These are phyloP conservation scores for Salvelinus namaycush DNA, from an alignment of 2,113 vertebrate genomes.

Conservation along the genomic window DNA sequence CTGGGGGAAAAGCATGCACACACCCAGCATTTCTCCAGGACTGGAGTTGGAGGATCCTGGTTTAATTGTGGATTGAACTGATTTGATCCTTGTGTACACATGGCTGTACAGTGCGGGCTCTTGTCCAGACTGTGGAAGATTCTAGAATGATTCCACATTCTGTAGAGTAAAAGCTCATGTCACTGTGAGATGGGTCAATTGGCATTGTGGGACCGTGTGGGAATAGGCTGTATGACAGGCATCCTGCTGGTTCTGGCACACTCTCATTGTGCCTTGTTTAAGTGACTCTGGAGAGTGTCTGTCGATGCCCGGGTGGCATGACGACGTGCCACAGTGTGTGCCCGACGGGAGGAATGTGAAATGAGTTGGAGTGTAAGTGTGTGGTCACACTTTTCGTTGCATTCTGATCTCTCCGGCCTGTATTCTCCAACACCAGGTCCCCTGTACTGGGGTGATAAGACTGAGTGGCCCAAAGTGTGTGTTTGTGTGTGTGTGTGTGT, in stretches of 20 bases:
- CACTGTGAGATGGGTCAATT: conserved; percentile 5
- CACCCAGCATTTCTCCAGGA: no score
- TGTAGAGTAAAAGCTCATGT: no score
- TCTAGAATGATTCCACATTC: no score
- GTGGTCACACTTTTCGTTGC: conserved; percentile 24
- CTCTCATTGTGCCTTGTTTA: background rate
- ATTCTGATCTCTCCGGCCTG: background rate
- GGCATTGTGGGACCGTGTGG: background rate
- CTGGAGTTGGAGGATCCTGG: no score
- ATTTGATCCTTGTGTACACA: no score
- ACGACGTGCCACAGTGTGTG: background rate
- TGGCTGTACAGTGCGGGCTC: no score
- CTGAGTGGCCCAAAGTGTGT: background rate
- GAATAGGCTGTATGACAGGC: conserved; percentile 3
- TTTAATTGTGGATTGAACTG: no score
- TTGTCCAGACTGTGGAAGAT: no score
- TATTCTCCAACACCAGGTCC: conserved; percentile 1
- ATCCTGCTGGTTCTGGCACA: background rate
- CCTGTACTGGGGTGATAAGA: conserved; percentile 11
- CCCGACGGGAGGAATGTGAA: background rate
- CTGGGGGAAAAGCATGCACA: no score
- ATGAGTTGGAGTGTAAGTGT: conserved; percentile 12
- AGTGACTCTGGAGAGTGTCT: conserved; percentile 3
- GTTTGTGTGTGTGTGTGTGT: no score
- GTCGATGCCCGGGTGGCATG: background rate